Evolutionary conservation across 2,888 invertebrate genomes (phyloP).

Genomic region (Drepanosiphum platanoidis): DNA sequence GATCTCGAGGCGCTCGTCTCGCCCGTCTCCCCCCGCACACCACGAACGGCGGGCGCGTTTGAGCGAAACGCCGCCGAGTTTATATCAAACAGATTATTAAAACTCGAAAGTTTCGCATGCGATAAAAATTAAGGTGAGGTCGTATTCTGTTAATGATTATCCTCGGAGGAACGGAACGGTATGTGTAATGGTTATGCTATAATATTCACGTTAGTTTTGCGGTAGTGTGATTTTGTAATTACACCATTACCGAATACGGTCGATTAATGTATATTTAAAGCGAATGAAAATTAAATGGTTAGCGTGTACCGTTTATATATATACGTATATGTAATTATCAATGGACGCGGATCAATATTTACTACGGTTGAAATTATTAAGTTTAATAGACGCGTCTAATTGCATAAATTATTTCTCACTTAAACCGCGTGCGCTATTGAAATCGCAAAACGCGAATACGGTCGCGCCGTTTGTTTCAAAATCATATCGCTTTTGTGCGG

Average conservation of each 20-base stretch:
- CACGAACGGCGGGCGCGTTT: too few relatives aligned
- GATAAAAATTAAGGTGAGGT: background rate
- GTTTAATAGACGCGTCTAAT: background rate
- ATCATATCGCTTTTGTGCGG: background rate
- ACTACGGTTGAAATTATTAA: background rate
- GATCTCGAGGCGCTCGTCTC: too few relatives aligned
- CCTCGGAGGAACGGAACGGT: background rate
- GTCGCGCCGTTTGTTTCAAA: background rate
- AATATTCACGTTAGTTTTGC: background rate
- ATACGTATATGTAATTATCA: background rate
- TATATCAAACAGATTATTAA: background rate
- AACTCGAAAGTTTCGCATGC: background rate
- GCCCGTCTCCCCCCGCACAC: too few relatives aligned
- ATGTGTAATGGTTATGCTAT: background rate
- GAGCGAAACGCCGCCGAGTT: background rate
- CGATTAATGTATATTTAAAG: background rate
- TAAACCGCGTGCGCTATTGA: too few relatives aligned
- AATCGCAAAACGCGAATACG: too few relatives aligned
- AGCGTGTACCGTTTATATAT: background rate
- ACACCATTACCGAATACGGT: background rate
- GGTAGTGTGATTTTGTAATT: background rate
- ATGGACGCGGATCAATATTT: too few relatives aligned
- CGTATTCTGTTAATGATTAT: background rate
- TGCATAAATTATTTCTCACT: background rate
- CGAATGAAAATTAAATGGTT: background rate